A percentile compares a stretch with the other conserved stretches of the same genome.
Conservation (phyloP, 2,113 vertebrate species). For the Lycaon pictus region DNA sequence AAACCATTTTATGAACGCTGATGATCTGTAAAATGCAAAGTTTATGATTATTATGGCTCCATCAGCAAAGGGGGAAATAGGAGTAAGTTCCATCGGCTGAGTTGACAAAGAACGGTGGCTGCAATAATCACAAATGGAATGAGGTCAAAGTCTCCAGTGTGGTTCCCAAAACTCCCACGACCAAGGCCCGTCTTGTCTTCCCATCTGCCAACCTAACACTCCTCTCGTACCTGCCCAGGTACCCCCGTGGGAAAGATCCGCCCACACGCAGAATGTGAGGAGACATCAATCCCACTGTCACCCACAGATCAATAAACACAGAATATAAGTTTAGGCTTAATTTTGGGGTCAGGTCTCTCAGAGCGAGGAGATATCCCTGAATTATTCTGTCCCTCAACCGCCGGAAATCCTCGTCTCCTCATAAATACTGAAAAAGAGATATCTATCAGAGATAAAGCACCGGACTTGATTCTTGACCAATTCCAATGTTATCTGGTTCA, state of each 20-base stretch:
- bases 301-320: background rate
- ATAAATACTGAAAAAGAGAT: background rate
- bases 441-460: background rate
- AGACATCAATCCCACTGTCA: background rate
- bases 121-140: background rate
- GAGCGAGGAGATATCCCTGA: background rate
- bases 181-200: background rate
- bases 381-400: background rate
- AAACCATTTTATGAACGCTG: background rate
- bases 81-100: background rate
- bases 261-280: background rate
- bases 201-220: background rate
- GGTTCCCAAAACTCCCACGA: background rate
- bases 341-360: background rate
- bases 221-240: background rate
- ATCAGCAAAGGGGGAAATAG: background rate
- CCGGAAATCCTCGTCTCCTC: conserved; percentile 41
- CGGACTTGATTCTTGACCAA: background rate
- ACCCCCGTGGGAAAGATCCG: background rate
- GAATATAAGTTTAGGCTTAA: background rate
- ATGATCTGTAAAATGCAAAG: background rate
- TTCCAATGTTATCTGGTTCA: conserved; percentile 19
- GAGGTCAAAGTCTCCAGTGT: background rate
- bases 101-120: background rate
- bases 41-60: background rate